Evolutionary conservation across 2,888 invertebrate genomes (phyloP).

Genomic region (Scaptomyza caliginosa): DNA sequence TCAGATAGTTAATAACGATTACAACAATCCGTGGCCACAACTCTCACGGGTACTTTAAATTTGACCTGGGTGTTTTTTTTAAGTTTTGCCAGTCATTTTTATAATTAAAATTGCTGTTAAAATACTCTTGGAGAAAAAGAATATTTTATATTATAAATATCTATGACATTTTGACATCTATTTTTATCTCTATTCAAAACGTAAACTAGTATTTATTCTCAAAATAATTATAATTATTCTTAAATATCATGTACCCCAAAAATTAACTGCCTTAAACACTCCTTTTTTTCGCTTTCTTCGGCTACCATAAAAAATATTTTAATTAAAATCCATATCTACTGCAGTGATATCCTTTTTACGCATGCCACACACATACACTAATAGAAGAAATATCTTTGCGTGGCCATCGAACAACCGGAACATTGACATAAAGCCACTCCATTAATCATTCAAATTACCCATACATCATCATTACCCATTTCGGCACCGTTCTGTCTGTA

Average conservation of each 20-base stretch:
- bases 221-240: slow-evolving; percentile 28
- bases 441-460: slow-evolving; percentile 77
- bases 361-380: slow-evolving; percentile 44
- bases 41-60: slow-evolving; percentile 52
- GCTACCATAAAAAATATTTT: slow-evolving; percentile 70
- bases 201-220: too few species aligned
- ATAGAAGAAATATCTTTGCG: slow-evolving; percentile 20
- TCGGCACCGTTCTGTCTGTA: slow-evolving; percentile 66
- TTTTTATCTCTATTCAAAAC: not conserved
- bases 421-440: slow-evolving; percentile 69
- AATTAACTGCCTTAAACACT: slow-evolving; percentile 43
- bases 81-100: not conserved
- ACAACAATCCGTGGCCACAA: slow-evolving; percentile 34
- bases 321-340: slow-evolving; percentile 69
- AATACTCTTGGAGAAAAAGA: not conserved
- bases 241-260: slow-evolving; percentile 16
- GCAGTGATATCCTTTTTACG: slow-evolving; percentile 61
- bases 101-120: too few species aligned
- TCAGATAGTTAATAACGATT: slow-evolving; percentile 59
- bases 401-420: slow-evolving; percentile 57
- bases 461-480: slow-evolving; percentile 73
- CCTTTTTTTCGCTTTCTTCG: slow-evolving; percentile 40
- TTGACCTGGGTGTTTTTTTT: not conserved
- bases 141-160: not conserved
- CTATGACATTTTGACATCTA: not conserved